Base-by-base conservation (phyloP, 2,888 invertebrate genomes). In the Cheilosia impressa region DNA sequence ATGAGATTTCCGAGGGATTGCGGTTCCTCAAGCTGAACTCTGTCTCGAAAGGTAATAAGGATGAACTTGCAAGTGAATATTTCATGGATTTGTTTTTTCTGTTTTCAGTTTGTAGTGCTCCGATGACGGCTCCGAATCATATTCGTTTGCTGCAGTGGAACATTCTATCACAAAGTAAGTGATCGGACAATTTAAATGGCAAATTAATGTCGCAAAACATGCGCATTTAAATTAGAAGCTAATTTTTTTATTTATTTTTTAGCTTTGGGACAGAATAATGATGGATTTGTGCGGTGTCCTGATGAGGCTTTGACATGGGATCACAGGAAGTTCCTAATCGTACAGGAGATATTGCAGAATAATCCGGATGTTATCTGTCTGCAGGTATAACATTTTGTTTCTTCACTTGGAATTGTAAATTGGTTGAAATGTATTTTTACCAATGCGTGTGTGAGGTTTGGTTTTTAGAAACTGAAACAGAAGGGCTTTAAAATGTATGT, bases 201-300 rank as follows among this genome's bases (percentile, higher is more conserved):
- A 84, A 87, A 81, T 84, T 34, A 57, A 60, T 24, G 24, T 24
- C 13, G 13, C 13, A 13, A 4, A 13, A 38, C 2, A 38, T 38
- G 38, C 38, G 13, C 13, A 38, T 38, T 38, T 4, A 9, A 38
- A 38, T 38, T 38, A 2, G 17, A 45, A 47, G 3, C n/a, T 47
- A 1, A n/a, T 17, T 80, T 80, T 50, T 43, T 83, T 82, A 88
- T 87, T 87, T 85, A 87, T 88, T 41, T 88, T 93, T 19, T 89
- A 96, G 96, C 95, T 78, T 92, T 96, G 82, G 95, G 96, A 22
- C 93, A 94, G 89, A 94, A 94, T 89, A 95, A 95, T 88, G 96
- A 96, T 91, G 95, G 95, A 89, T 96, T 96, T 91, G 94, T 95
- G 4, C 93, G 93, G 66, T 96, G 96, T 90, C 96, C 96, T 4